A percentile compares a stretch with the other conserved stretches of the same genome.
phyloP scores from a whole-genome alignment of 64 coral and sea anemone genomes.

The Pachyseris speciosa region DNA sequence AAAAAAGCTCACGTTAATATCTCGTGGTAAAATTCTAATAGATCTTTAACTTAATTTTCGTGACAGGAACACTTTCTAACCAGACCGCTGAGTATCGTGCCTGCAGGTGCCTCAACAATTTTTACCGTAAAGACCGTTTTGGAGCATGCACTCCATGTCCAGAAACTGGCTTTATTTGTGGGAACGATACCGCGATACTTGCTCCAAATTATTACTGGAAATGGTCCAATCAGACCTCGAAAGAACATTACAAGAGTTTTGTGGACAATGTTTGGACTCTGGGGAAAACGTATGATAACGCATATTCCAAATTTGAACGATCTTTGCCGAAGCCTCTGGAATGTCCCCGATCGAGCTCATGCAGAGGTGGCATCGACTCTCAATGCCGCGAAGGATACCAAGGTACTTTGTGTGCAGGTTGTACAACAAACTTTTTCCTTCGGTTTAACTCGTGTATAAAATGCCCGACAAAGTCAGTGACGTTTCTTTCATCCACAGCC shows the following conservation, averaged over 20 bases:
- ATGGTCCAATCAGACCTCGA: slow-evolving; percentile 15
- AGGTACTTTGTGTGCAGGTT: slow-evolving; percentile 64
- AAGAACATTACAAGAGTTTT: not conserved
- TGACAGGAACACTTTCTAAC: slow-evolving; percentile 45
- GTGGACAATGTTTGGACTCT: slow-evolving; percentile 25
- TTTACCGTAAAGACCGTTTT: slow-evolving; percentile 72
- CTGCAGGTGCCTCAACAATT: slow-evolving; percentile 53
- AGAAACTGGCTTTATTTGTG: not conserved
- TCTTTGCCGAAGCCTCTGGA: slow-evolving; percentile 25
- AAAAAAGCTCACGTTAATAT: too few relatives aligned
- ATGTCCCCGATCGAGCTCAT: slow-evolving; percentile 48
- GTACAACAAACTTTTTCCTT: slow-evolving; percentile 45
- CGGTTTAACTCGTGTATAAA: slow-evolving; percentile 58
- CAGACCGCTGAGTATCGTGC: slow-evolving; percentile 47
- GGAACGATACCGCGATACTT: too few relatives aligned
- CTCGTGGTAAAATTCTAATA: too few relatives aligned
- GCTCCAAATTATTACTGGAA: too few relatives aligned
- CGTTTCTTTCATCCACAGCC: not conserved
- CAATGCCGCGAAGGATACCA: slow-evolving; percentile 40
- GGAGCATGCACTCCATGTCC: slow-evolving; percentile 47
- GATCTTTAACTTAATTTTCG: too few relatives aligned
- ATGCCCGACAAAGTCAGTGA: not conserved
- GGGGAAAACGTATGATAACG: not conserved
- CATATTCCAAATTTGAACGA: slow-evolving; percentile 2
- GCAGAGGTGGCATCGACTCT: slow-evolving; percentile 49